Percentiles rank a stretch among this genome's conserved stretches.
These are phyloP conservation scores for Psix sp. DNA, from an alignment of 1,140 invertebrate species.

Conservation along the genomic window DNA sequence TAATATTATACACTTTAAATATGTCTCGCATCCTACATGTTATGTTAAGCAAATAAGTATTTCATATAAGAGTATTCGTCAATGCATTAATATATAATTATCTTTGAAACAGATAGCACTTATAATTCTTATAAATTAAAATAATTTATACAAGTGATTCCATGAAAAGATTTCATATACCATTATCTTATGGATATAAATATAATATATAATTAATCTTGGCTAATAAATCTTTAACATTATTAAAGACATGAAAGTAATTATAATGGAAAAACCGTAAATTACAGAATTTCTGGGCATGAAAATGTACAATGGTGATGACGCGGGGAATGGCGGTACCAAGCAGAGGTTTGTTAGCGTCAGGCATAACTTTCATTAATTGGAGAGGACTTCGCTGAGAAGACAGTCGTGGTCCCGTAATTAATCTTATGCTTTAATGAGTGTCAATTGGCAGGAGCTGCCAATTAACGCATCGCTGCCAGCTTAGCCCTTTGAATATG, in stretches of 20 bases:
- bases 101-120: too few species aligned
- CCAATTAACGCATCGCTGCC: slow-evolving; percentile 71
- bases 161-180: neutral
- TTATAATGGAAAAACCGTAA: slow-evolving; percentile 36
- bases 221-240: slow-evolving; percentile 10
- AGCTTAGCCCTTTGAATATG: slow-evolving; percentile 60
- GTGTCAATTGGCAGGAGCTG: slow-evolving; percentile 73
- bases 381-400: slow-evolving; percentile 67
- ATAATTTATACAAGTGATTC: too few species aligned
- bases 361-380: slow-evolving; percentile 74
- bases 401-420: slow-evolving; percentile 64
- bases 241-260: slow-evolving; percentile 21
- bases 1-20: too few species aligned
- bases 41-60: too few species aligned
- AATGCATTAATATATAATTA: too few species aligned
- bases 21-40: too few species aligned
- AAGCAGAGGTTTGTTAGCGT: slow-evolving; percentile 69
- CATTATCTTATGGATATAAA: too few species aligned
- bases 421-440: slow-evolving; percentile 74
- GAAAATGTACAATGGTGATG: slow-evolving; percentile 56
- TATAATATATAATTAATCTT: too few species aligned
- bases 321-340: slow-evolving; percentile 49
- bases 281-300: slow-evolving; percentile 39
- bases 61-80: too few species aligned
- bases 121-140: too few species aligned